Conservation (phyloP, 1,140 invertebrate genomes). For the Caenorhabditis briggsae region DNA sequence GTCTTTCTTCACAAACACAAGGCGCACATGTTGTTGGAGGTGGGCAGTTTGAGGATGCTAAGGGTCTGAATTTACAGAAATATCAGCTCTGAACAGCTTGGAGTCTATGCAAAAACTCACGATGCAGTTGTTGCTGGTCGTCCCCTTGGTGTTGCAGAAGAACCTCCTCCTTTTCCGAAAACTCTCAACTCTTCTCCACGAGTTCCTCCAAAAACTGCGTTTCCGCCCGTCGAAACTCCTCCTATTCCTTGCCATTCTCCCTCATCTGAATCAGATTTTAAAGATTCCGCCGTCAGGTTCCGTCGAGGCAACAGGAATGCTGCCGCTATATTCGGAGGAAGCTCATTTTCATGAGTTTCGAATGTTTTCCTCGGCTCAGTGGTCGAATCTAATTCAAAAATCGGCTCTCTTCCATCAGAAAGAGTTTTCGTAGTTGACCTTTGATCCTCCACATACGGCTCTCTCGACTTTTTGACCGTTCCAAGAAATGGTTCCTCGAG, state of each 20-base stretch:
- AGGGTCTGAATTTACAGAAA: neutral
- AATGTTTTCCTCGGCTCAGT: neutral
- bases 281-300: neutral
- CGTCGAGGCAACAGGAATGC: neutral
- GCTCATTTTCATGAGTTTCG: neutral
- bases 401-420: neutral
- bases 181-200: slow-evolving; percentile 37
- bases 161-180: neutral
- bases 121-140: neutral
- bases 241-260: slow-evolving; percentile 18
- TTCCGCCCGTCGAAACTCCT: slow-evolving; percentile 13
- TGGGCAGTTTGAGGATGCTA: neutral
- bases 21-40: slow-evolving; percentile 2
- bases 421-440: neutral
- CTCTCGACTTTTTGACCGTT: slow-evolving; percentile 28
- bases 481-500: slow-evolving; percentile 19
- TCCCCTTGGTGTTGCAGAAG: slow-evolving; percentile 2
- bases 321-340: neutral
- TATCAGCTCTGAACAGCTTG: neutral
- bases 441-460: slow-evolving; percentile 29
- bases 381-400: too few relatives aligned
- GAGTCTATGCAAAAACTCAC: slow-evolving; percentile 6
- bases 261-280: slow-evolving; percentile 1
- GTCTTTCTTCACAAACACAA: slow-evolving; percentile 6
- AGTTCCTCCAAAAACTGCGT: slow-evolving; percentile 28